phyloP scores from a whole-genome alignment of 1,140 invertebrate genomes.

The Rhopalosiphum padi region DNA sequence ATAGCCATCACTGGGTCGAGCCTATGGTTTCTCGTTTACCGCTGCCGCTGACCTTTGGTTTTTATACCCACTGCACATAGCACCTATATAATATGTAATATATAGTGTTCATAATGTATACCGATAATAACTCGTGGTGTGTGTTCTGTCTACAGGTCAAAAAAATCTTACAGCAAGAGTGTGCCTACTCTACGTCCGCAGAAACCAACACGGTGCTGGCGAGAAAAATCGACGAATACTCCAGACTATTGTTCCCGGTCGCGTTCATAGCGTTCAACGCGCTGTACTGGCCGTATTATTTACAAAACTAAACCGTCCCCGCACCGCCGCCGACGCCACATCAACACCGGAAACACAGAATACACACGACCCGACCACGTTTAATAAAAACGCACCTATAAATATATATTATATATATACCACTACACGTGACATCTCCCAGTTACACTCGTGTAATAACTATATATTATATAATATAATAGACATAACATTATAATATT shows the following conservation, averaged over 20 bases:
- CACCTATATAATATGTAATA: no score
- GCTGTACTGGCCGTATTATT: constrained; percentile 67
- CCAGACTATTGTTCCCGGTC: constrained; percentile 65
- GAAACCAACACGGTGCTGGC: constrained; percentile 60
- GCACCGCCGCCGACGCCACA: neutral
- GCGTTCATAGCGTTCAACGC: constrained; percentile 66
- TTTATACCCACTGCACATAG: neutral
- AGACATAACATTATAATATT: neutral
- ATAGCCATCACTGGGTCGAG: no score
- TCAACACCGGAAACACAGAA: neutral
- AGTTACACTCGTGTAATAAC: neutral
- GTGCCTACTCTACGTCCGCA: neutral
- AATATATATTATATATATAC: neutral
- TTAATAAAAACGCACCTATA: neutral
- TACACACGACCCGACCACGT: neutral
- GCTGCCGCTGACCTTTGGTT: neutral
- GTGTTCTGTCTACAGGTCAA: constrained; percentile 43
- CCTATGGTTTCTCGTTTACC: neutral
- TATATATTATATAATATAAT: neutral
- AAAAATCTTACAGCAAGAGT: constrained; percentile 58
- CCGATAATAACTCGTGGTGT: no score
- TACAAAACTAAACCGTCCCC: constrained; percentile 52
- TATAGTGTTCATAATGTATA: neutral
- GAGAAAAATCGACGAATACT: constrained; percentile 66
- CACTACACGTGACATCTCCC: neutral